Evolutionary conservation across 2,113 vertebrate genomes (phyloP).

Genomic region (Indicator indicator): DNA sequence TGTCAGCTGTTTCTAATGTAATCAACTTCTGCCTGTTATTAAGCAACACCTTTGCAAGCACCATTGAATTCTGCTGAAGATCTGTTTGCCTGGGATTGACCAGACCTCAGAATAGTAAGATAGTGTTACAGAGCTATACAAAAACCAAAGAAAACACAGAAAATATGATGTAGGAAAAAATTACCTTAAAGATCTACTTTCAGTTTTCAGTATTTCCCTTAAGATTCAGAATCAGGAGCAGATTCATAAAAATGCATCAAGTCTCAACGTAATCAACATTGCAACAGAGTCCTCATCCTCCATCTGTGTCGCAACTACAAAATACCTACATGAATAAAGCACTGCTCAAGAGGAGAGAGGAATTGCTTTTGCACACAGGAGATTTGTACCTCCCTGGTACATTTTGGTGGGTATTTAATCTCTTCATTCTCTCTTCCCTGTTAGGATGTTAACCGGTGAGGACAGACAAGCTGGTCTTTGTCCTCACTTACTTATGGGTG

Average conservation of each 20-base stretch:
- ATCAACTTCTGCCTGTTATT: neutral
- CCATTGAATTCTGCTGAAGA: neutral
- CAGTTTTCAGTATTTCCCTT: no score
- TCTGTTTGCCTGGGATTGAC: neutral
- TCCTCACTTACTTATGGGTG: constrained; percentile 9
- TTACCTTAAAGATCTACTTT: no score
- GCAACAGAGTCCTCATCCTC: neutral
- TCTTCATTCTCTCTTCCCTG: constrained; percentile 2
- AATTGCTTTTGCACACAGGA: neutral
- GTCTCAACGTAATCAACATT: neutral
- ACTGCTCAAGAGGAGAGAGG: neutral
- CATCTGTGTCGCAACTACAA: neutral
- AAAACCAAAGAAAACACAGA: no score
- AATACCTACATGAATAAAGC: neutral
- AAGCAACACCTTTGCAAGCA: neutral
- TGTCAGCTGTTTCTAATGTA: neutral
- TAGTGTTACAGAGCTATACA: neutral
- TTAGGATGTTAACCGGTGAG: neutral
- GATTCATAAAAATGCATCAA: neutral
- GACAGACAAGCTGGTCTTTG: neutral
- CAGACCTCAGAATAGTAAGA: neutral
- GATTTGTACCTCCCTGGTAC: neutral
- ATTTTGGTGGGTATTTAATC: neutral
- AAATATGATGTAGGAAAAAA: accelerated
- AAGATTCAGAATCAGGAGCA: neutral